Conservation (phyloP, 2,113 vertebrate species). For the Lophura nycthemera region DNA sequence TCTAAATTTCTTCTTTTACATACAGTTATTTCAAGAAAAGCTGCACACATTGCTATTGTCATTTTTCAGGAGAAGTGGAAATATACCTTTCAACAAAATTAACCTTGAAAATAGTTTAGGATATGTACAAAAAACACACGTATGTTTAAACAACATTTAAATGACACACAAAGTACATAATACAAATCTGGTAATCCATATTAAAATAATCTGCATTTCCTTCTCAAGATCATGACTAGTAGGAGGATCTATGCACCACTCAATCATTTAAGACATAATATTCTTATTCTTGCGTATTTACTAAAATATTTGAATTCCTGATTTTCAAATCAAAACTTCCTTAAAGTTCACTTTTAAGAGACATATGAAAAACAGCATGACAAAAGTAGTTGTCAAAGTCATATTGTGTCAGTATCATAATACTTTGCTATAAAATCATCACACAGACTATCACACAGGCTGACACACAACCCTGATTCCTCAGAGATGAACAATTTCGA, state of each 20-base stretch:
- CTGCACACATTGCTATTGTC: background rate
- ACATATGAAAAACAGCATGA: accelerated
- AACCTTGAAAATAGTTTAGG: background rate
- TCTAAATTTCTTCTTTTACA: background rate
- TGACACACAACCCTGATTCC: too few relatives aligned
- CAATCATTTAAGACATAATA: background rate
- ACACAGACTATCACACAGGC: accelerated
- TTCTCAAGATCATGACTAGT: background rate
- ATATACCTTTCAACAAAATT: background rate
- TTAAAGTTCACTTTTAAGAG: background rate
- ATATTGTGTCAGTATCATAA: background rate
- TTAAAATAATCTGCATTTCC: background rate
- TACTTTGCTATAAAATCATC: background rate
- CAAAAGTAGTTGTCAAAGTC: background rate
- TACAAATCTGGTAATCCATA: background rate
- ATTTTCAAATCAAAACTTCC: background rate
- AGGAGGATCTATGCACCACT: background rate
- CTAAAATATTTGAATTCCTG: background rate
- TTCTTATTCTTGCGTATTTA: background rate
- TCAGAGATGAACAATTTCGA: background rate
- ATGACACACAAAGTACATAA: background rate
- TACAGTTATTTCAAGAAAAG: background rate
- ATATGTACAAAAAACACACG: background rate
- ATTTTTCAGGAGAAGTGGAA: constrained; percentile 12
- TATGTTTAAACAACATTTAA: background rate